These are phyloP conservation scores for Psilanteris sp. DNA, from an alignment of 1,140 invertebrate genomes.

Conservation along the genomic window DNA sequence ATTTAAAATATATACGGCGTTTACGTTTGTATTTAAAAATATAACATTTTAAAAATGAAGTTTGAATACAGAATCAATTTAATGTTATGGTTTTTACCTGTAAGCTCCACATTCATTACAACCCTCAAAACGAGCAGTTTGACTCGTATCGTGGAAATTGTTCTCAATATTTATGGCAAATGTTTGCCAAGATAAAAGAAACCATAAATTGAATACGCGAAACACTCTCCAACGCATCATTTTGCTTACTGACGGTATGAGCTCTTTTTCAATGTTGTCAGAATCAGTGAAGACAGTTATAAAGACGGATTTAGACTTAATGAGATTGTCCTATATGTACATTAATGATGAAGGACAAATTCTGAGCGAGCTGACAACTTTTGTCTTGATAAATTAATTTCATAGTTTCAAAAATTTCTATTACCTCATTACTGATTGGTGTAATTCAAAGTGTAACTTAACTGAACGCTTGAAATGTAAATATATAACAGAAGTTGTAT, in stretches of 20 bases:
- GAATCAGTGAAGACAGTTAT: constrained; percentile 24
- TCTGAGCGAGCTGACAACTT: constrained; percentile 7
- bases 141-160: constrained; percentile 23
- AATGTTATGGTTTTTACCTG: constrained; percentile 61
- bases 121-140: constrained; percentile 49
- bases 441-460: too few relatives aligned
- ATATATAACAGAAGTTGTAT: too few relatives aligned
- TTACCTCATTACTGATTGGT: too few relatives aligned
- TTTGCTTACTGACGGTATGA: constrained; percentile 65
- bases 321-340: constrained; percentile 6
- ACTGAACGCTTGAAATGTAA: too few relatives aligned
- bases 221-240: constrained; percentile 65
- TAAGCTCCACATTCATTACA: constrained; percentile 68
- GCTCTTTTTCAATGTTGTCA: constrained; percentile 32
- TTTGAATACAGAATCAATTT: too few relatives aligned
- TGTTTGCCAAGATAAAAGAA: constrained; percentile 39
- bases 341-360: constrained; percentile 20
- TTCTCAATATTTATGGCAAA: constrained; percentile 11
- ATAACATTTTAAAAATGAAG: too few relatives aligned
- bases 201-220: constrained; percentile 41
- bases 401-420: too few relatives aligned
- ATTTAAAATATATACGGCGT: too few relatives aligned
- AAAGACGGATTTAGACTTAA: constrained; percentile 12
- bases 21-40: too few relatives aligned
- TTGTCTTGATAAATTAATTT: not conserved